phyloP scores from a whole-genome alignment of 2,113 vertebrate species.

The Anser brachyrhynchus region DNA sequence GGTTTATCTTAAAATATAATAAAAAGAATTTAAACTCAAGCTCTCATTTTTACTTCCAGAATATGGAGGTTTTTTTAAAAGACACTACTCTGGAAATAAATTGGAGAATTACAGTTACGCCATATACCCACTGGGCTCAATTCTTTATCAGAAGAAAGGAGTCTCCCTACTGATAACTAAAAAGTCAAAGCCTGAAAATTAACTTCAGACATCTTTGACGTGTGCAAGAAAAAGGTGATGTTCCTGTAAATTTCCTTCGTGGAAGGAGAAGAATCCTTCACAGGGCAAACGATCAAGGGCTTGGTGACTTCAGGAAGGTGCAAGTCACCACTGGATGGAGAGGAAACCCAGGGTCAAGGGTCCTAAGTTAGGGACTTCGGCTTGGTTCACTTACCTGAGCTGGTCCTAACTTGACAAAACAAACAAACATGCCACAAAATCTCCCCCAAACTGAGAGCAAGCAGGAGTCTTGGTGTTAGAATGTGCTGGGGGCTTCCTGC shows the following conservation, averaged over 20 bases:
- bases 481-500: too few species aligned
- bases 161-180: neutral
- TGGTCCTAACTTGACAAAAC: neutral
- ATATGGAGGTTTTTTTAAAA: neutral
- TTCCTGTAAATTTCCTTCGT: neutral
- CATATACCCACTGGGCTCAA: neutral
- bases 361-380: neutral
- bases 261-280: neutral
- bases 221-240: fast-evolving
- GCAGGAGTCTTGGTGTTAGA: neutral
- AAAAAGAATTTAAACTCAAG: neutral
- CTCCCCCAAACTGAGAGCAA: fast-evolving
- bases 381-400: neutral
- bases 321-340: neutral
- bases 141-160: neutral
- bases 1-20: constrained; percentile 42
- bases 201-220: neutral
- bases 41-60: constrained; percentile 21
- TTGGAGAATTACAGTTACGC: neutral
- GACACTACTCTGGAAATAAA: neutral
- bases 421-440: neutral
- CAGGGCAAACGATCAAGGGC: neutral
- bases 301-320: fast-evolving
- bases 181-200: constrained; percentile 9
- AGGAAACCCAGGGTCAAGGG: neutral